Evolutionary conservation across 2,888 invertebrate genomes (phyloP).

Genomic region (Drosophila subquinaria): DNA sequence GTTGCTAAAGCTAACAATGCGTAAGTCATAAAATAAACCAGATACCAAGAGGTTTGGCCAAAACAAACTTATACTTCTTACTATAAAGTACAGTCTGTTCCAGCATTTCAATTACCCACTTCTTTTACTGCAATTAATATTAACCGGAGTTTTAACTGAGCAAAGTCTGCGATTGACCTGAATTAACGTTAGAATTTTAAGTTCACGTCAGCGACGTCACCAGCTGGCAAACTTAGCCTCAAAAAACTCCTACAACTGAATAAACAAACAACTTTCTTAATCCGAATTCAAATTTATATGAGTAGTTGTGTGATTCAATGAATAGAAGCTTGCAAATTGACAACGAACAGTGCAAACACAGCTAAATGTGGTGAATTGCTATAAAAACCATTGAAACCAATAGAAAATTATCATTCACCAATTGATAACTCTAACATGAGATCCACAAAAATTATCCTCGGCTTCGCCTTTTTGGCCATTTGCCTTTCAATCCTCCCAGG

Average conservation of each 20-base stretch:
- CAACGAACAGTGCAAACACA: slow-evolving; percentile 8
- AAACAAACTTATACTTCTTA: neutral
- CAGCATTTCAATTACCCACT: neutral
- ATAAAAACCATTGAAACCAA: neutral
- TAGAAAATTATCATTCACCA: slow-evolving; percentile 21
- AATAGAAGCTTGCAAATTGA: neutral
- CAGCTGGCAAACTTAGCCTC: neutral
- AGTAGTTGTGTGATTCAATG: too few relatives aligned
- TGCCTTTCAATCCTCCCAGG: slow-evolving; percentile 22
- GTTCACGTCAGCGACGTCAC: neutral
- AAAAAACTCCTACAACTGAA: neutral
- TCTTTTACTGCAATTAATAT: neutral
- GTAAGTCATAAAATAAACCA: neutral
- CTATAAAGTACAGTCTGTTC: neutral
- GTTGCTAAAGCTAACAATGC: neutral
- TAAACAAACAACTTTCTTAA: neutral
- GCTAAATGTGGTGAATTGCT: neutral
- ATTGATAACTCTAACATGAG: slow-evolving; percentile 24
- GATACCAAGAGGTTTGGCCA: neutral
- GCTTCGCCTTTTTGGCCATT: slow-evolving; percentile 36
- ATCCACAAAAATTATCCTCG: slow-evolving; percentile 2
- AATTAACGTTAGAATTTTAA: neutral
- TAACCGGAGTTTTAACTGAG: neutral
- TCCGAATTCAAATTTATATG: neutral
- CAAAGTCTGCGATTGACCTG: neutral